Conservation (phyloP, 2,113 vertebrate genomes). For the Brachyhypopomus gauderio region DNA sequence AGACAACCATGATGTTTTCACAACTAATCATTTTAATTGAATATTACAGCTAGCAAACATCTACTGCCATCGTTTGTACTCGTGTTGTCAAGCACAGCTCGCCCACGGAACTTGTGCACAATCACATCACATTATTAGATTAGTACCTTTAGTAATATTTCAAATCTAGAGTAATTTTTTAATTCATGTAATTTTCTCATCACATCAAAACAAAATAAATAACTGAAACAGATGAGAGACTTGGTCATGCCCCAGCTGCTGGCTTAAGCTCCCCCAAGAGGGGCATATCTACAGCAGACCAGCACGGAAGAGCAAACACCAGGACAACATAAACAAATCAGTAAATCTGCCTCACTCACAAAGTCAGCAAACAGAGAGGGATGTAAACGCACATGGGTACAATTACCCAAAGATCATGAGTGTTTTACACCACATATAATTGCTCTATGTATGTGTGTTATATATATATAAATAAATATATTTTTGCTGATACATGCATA, state of each 20-base stretch:
- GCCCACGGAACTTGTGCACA: slow-evolving; percentile 57
- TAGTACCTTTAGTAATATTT: slow-evolving; percentile 55
- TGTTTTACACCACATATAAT: slow-evolving; percentile 46
- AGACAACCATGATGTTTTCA: slow-evolving; percentile 68
- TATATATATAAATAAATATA: slow-evolving; percentile 62
- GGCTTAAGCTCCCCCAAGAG: slow-evolving; percentile 21
- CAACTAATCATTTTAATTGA: slow-evolving; percentile 64
- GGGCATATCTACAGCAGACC: slow-evolving; percentile 69
- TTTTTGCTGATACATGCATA: slow-evolving; percentile 53
- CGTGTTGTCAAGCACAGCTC: slow-evolving; percentile 52
- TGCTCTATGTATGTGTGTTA: slow-evolving; percentile 36
- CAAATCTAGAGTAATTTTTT: slow-evolving; percentile 58
- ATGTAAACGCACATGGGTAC: slow-evolving; percentile 57
- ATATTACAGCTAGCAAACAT: slow-evolving; percentile 63
- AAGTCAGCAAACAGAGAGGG: slow-evolving; percentile 49
- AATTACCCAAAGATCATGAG: slow-evolving; percentile 62
- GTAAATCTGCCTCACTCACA: slow-evolving; percentile 51
- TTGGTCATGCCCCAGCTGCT: not conserved
- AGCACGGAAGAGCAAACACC: slow-evolving; percentile 39
- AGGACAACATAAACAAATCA: slow-evolving; percentile 1
- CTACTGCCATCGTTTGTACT: slow-evolving; percentile 46
- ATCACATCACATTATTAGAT: slow-evolving; percentile 58
- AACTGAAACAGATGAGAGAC: slow-evolving; percentile 41
- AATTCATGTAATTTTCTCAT: slow-evolving; percentile 55
- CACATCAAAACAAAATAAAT: slow-evolving; percentile 47